Base-by-base conservation (phyloP, 2,113 vertebrate genomes). In the Pardalotus punctatus region DNA sequence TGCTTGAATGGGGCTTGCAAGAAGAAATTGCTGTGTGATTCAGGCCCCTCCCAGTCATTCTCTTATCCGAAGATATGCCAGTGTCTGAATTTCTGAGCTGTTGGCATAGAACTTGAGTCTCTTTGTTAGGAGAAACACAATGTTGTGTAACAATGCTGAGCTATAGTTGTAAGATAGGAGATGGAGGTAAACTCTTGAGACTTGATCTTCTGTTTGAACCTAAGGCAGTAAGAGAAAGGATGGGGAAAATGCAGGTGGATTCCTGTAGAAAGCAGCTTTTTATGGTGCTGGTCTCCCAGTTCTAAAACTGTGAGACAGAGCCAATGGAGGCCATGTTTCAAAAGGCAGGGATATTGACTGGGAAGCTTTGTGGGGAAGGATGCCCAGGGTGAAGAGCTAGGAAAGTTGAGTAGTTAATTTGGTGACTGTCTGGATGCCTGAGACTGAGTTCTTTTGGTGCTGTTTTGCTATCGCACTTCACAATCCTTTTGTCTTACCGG, bases 401-500 rank as follows among this genome's bases (percentile, higher is more conserved):
- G 40, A 11, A 69, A 76, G 11, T 4, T 3, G 5, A 22, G 17
- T 11, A 33, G 36, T 35, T 80, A 17, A 48, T 67, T 65, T 73
- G 61, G 23, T 38, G 36, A 28, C 45, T 74, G 36, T 4, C 33
- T 35, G 14, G 20, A 42, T 47, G 48, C 11, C 24, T 67, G 43
- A 19, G 18, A 22, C 6, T 2, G 48, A 48, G 12, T 54, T 56
- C 33, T 33, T 61, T 61, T 42, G 42, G 3, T 60, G 69, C 50
- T 60, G 22, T 2, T 67, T 86, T 86, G 14, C 45, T 73, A 28
- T 58, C 6, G 4, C 0, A 0, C 47, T 80, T 88, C 36, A 45
- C 18, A 60, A 1, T 9, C 10, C 16, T 58, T 65, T 64, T 47
- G 43, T 74, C 51, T 28, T 61, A 4, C 14, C 0, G 0, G 17